A percentile compares a stretch with the other conserved stretches of the same genome.
Evolutionary conservation across 64 coral and sea anemone genomes (phyloP).

Genomic region (Montipora efflorescens): DNA sequence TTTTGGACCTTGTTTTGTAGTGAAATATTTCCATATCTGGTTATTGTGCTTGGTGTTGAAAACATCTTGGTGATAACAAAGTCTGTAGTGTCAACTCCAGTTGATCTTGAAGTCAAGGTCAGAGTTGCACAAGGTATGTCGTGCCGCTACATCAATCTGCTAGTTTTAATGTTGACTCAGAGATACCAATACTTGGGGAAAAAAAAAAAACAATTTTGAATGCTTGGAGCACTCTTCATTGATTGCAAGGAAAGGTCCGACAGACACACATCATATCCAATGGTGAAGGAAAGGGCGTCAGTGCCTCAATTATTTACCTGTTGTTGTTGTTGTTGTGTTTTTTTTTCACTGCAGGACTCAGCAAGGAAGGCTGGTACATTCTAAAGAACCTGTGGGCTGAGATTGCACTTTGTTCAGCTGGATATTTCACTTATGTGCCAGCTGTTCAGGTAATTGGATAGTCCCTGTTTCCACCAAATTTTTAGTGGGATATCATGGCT

Average conservation of each 20-base stretch:
- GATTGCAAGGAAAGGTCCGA: too few relatives aligned
- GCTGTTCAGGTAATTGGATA: constrained; percentile 78
- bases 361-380: constrained; percentile 93
- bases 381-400: constrained; percentile 79
- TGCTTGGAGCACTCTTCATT: too few relatives aligned
- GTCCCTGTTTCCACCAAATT: too few relatives aligned
- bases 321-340: not conserved
- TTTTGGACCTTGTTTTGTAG: constrained; percentile 33
- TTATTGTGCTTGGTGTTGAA: constrained; percentile 96
- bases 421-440: constrained; percentile 92
- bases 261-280: too few relatives aligned
- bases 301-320: not conserved
- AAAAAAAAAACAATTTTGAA: too few relatives aligned
- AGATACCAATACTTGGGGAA: too few relatives aligned
- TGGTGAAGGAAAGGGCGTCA: not conserved
- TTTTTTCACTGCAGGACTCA: constrained; percentile 66
- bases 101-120: constrained; percentile 84
- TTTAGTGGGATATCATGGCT: too few relatives aligned
- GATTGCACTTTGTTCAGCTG: constrained; percentile 66
- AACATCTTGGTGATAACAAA: constrained; percentile 97
- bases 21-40: constrained; percentile 97
- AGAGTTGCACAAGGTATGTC: constrained; percentile 93
- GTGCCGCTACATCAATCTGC: too few relatives aligned
- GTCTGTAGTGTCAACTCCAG: constrained; percentile 92
- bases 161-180: too few relatives aligned